Evolutionary conservation across 2,888 invertebrate genomes (phyloP).

Genomic region (Notodromas monacha): DNA sequence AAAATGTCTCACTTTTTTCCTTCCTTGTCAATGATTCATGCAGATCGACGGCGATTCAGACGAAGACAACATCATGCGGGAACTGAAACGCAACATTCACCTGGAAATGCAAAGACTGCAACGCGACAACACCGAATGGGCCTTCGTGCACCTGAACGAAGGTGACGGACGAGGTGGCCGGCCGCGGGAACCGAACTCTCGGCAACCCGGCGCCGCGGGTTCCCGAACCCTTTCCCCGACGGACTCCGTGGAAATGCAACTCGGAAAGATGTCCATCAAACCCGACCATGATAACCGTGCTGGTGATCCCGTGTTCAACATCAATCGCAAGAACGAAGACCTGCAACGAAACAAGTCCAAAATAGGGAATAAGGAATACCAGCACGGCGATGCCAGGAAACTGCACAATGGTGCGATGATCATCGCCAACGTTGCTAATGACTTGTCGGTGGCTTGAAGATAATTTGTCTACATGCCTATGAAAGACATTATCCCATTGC

Average conservation of each 20-base stretch:
- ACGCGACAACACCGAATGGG: background rate
- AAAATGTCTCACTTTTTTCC: background rate
- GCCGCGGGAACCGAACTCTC: background rate
- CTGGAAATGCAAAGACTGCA: background rate
- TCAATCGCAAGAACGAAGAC: background rate
- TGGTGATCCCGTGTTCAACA: background rate
- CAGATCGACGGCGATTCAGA: constrained; percentile 63
- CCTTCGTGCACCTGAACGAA: background rate
- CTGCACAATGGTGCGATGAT: background rate
- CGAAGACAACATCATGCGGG: constrained; percentile 35
- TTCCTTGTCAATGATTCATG: constrained; percentile 8
- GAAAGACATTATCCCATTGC: no score
- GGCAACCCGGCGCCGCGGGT: no score
- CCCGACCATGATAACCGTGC: background rate
- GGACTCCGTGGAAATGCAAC: background rate
- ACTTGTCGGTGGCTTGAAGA: no score
- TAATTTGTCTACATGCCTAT: no score
- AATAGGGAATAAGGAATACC: no score
- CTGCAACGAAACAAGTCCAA: background rate
- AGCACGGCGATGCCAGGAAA: background rate
- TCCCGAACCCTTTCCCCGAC: background rate
- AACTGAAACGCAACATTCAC: constrained; percentile 25
- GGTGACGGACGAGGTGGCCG: background rate
- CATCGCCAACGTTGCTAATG: no score
- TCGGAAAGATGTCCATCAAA: background rate